Percentiles rank a stretch among this genome's conserved stretches.
Conservation (phyloP, 2,797 vertebrate species). For the Morus bassanus region DNA sequence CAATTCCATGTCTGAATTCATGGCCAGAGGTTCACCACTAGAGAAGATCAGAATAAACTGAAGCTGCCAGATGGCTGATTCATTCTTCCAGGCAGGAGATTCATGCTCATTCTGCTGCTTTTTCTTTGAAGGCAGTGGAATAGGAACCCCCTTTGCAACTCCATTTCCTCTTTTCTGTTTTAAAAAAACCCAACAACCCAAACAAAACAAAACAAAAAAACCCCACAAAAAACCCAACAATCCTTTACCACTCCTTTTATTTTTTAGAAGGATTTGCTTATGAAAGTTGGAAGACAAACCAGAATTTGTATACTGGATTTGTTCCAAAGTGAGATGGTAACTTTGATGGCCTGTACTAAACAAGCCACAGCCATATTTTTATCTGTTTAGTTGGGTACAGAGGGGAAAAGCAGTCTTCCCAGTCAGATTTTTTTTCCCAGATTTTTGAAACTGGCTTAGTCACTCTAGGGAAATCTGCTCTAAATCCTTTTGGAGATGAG, state of each 20-base stretch:
- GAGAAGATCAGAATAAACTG: neutral
- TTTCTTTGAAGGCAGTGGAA: neutral
- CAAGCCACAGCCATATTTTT: neutral
- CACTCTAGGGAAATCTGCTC: slow-evolving; percentile 38
- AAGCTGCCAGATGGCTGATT: slow-evolving; percentile 32
- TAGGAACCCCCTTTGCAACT: neutral
- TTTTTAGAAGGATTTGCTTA: neutral
- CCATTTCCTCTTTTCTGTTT: neutral
- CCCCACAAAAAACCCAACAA: neutral
- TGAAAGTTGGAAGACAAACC: neutral
- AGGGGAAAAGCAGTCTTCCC: neutral
- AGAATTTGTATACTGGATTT: neutral
- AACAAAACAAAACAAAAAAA: neutral
- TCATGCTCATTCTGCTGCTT: neutral
- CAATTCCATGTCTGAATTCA: neutral
- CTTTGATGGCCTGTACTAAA: neutral
- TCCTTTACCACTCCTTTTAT: neutral
- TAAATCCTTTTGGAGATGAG: slow-evolving; percentile 49
- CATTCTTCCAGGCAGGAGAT: slow-evolving; percentile 38
- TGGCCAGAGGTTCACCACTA: neutral
- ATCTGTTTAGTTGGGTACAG: neutral
- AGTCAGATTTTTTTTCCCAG: neutral
- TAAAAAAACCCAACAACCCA: neutral
- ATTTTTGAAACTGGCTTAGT: slow-evolving; percentile 16
- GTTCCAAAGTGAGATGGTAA: neutral